A percentile compares a stretch with the other conserved stretches of the same genome.
phyloP scores from a whole-genome alignment of 2,113 vertebrate species.

The Brienomyrus longianalis region DNA sequence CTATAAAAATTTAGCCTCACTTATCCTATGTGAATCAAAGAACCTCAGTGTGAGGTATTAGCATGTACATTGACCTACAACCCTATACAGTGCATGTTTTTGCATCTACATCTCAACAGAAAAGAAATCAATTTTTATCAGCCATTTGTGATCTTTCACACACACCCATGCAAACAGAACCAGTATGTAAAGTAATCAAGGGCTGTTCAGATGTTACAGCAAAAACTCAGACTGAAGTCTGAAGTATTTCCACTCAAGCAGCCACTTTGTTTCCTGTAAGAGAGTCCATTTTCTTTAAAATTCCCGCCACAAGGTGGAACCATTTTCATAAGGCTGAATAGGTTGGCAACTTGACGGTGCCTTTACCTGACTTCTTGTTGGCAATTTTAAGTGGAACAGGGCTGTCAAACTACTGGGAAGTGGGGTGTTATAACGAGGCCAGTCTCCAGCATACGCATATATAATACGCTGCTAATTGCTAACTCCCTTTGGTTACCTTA shows the following conservation, averaged over 20 bases:
- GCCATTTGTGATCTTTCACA: neutral
- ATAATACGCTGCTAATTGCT: neutral
- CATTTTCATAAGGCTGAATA: neutral
- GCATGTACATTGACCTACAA: neutral
- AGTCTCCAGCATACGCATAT: neutral
- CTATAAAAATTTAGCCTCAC: neutral
- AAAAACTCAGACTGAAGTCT: neutral
- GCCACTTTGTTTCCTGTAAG: neutral
- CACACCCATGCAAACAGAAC: neutral
- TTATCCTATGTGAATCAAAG: neutral
- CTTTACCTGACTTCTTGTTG: neutral
- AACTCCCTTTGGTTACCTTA: neutral
- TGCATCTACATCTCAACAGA: neutral
- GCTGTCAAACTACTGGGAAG: neutral
- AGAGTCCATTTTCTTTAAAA: neutral
- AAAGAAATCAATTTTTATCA: neutral
- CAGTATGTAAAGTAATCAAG: neutral
- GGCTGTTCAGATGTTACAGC: neutral
- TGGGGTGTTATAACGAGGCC: neutral
- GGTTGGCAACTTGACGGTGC: neutral
- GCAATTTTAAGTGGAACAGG: neutral
- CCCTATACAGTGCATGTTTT: neutral
- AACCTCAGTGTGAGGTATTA: neutral
- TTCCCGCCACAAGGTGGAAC: neutral
- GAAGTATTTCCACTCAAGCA: neutral